Conservation (phyloP, 1,140 invertebrate species). For the Drosophila ogumai region DNA sequence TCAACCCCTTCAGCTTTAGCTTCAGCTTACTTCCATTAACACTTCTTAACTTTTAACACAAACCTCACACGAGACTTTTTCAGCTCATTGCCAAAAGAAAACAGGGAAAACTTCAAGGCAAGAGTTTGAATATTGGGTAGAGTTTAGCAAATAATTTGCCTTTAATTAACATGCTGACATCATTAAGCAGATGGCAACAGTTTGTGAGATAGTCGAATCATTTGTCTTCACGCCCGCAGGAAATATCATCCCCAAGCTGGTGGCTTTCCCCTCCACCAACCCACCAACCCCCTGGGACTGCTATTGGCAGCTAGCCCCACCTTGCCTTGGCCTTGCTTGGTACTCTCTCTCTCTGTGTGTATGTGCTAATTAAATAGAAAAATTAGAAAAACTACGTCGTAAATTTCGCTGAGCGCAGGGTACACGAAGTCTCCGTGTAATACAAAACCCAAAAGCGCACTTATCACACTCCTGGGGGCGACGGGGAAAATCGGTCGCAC, state of each 20-base stretch:
- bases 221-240: slow-evolving; percentile 69
- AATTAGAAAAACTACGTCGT: slow-evolving; percentile 80
- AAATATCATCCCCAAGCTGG: slow-evolving; percentile 35
- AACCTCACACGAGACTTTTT: slow-evolving; percentile 2
- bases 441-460: slow-evolving; percentile 68
- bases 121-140: slow-evolving; percentile 24
- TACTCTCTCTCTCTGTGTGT: not conserved
- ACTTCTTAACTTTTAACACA: slow-evolving; percentile 31
- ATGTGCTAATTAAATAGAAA: slow-evolving; percentile 78
- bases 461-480: slow-evolving; percentile 68
- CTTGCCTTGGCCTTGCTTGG: slow-evolving; percentile 14
- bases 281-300: not conserved
- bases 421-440: slow-evolving; percentile 56
- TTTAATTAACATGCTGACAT: slow-evolving; percentile 81
- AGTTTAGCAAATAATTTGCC: slow-evolving; percentile 77
- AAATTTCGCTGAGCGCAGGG: slow-evolving; percentile 51
- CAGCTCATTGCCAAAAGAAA: not conserved
- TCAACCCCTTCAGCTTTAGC: not conserved
- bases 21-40: slow-evolving; percentile 8
- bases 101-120: slow-evolving; percentile 2
- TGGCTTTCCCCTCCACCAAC: not conserved
- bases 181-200: slow-evolving; percentile 77
- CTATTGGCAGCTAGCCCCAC: slow-evolving; percentile 33
- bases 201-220: slow-evolving; percentile 64
- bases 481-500: not conserved